Base-by-base conservation (phyloP, 2,888 invertebrate species). In the Cyclophora albipunctata region DNA sequence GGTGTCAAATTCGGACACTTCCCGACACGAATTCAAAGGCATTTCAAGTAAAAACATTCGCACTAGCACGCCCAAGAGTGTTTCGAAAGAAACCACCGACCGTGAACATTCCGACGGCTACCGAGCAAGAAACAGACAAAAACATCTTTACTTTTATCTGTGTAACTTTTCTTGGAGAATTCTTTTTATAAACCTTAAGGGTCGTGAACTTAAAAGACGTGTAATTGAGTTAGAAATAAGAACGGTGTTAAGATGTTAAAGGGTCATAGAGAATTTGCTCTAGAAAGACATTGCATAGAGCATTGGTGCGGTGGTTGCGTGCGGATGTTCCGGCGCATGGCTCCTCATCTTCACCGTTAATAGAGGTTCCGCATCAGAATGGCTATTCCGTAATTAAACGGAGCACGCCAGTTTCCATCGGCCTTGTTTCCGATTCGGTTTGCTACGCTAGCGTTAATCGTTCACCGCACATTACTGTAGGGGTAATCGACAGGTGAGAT, bases 91-190 rank as follows among this genome's bases (percentile, higher is more conserved):
- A 58, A 75, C 84, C 64, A 65, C 75, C 75, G 80, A 86, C 75
- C 88, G 85, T 87, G 75, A 88, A 88, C 85, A 88, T 88, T 87
- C 88, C 85, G 75, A 71, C 71, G 71, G 69, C 74, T 72, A 73
- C 71, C 69, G 77, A 77, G 76, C 82, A 79, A 78, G 78, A 79
- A 71, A 69, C 71, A 66, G 66, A 81, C 78, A 83, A 84, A 84
- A 84, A 84, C 81, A 67, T 68, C 76, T 72, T 67, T 63, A 67
- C 70, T 68, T 71, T 68, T 71, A 72, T 71, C 71, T 62, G 62
- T 64, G 66, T 56, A 45, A 50, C 45, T 47, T 57, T 54, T 74
- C 68, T 67, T 59, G 50, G 64, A 64, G 57, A 54, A 63, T 55
- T 55, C 50, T 42, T 47, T 43, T 37, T 5, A n/a, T 43, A 34